Conservation (phyloP, 2,888 invertebrate genomes). For the Eupithecia centaureata region DNA sequence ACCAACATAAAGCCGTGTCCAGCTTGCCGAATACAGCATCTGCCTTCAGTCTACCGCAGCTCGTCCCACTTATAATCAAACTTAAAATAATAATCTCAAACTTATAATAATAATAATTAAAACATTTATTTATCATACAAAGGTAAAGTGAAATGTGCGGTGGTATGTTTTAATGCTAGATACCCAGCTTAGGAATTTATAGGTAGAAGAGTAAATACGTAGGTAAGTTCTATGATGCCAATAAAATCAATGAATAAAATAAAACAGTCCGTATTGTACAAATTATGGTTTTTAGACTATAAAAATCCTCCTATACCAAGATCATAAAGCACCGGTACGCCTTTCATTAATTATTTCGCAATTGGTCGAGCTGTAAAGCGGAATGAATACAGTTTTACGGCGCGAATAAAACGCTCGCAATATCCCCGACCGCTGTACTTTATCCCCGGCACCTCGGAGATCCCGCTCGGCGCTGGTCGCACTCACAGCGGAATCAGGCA, state of each 20-base stretch:
- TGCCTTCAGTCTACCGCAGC: not conserved
- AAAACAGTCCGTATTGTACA: not conserved
- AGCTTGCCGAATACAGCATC: not conserved
- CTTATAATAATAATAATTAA: too few relatives aligned
- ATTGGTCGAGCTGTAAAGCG: slow-evolving; percentile 36
- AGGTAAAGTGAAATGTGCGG: too few relatives aligned
- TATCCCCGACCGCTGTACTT: slow-evolving; percentile 37
- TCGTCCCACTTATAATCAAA: not conserved
- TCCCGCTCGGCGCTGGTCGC: slow-evolving; percentile 20
- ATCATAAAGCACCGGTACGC: not conserved
- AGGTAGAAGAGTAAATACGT: too few relatives aligned
- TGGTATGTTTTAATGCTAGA: too few relatives aligned
- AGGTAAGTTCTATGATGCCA: too few relatives aligned
- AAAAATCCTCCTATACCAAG: not conserved
- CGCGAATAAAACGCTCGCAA: slow-evolving; percentile 39
- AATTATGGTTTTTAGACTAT: not conserved
- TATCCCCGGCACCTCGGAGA: slow-evolving; percentile 37
- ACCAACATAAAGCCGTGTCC: too few relatives aligned
- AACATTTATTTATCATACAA: too few relatives aligned
- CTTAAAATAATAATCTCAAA: too few relatives aligned
- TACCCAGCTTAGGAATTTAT: too few relatives aligned
- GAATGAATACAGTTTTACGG: slow-evolving; percentile 42
- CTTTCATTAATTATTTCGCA: slow-evolving; percentile 30
- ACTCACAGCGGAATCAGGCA: slow-evolving; percentile 5
- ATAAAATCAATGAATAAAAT: not conserved